Conservation (phyloP, 2,113 vertebrate species). For the Dendrocopos noguchii region DNA sequence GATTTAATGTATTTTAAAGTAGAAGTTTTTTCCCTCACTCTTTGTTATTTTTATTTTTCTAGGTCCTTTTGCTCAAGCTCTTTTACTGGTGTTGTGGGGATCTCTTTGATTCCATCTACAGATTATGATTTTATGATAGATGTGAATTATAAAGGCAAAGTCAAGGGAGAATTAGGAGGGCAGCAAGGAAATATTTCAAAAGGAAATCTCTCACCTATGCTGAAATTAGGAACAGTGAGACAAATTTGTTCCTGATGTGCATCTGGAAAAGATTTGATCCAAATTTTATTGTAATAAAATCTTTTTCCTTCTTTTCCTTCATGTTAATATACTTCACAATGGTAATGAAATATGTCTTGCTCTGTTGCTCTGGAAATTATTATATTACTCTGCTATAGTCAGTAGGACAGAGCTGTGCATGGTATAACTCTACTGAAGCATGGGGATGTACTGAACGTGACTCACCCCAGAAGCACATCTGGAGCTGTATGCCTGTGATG, state of each 20-base stretch:
- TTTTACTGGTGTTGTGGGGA: conserved; percentile 3
- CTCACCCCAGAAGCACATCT: neutral
- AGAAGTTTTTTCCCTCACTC: neutral
- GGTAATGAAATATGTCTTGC: conserved; percentile 6
- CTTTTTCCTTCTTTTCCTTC: conserved; percentile 16
- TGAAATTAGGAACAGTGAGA: conserved; percentile 40
- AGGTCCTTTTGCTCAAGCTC: neutral
- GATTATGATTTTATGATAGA: neutral
- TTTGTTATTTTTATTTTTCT: neutral
- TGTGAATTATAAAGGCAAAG: neutral
- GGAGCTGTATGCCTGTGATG: conserved; percentile 36
- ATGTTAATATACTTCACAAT: conserved; percentile 8
- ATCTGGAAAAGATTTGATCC: conserved; percentile 58
- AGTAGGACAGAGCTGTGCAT: conserved; percentile 4
- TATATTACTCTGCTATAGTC: conserved; percentile 10
- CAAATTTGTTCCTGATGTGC: conserved; percentile 55
- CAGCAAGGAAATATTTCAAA: conserved; percentile 33
- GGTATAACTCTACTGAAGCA: neutral
- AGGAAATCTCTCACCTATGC: conserved; percentile 47
- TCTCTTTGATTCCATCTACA: conserved; percentile 24
- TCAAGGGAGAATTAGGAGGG: neutral
- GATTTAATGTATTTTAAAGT: conserved; percentile 15
- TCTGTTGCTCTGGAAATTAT: conserved; percentile 52
- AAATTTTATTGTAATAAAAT: conserved; percentile 35
- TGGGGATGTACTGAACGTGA: conserved; percentile 13